A percentile compares a stretch with the other conserved stretches of the same genome.
Evolutionary conservation across 2,113 vertebrate genomes (phyloP).

Genomic region (Sialia sialis): DNA sequence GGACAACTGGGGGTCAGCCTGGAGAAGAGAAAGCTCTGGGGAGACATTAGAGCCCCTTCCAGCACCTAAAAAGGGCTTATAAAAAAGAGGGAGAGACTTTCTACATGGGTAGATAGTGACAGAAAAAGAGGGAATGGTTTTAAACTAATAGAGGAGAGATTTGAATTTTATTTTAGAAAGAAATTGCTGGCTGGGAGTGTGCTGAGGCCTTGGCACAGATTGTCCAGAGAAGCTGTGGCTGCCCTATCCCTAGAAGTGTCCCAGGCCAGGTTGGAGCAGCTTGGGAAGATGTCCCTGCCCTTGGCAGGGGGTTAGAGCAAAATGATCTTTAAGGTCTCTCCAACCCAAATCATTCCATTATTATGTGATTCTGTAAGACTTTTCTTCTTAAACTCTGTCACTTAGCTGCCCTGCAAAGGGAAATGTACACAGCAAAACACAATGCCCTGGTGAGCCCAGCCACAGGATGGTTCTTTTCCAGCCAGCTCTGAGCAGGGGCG

Average conservation of each 20-base stretch:
- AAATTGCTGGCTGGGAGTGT: neutral
- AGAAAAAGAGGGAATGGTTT: neutral
- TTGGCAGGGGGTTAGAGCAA: neutral
- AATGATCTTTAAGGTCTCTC: neutral
- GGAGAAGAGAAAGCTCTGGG: neutral
- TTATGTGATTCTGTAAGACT: neutral
- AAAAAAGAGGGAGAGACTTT: neutral
- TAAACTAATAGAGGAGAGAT: neutral
- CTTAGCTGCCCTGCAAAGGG: accelerated
- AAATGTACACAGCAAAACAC: neutral
- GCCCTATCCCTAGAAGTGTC: neutral
- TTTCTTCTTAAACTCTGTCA: neutral
- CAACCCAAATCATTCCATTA: neutral
- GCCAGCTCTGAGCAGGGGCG: neutral
- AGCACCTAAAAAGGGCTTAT: neutral
- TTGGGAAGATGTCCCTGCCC: neutral
- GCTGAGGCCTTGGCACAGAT: neutral
- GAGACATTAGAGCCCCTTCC: neutral
- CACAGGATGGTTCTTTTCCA: neutral
- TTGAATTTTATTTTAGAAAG: neutral
- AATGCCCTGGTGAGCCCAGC: neutral
- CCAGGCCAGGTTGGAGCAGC: neutral
- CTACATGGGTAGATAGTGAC: neutral
- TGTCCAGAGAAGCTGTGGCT: neutral
- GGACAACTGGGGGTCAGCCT: neutral